Base-by-base conservation (phyloP, 2,888 invertebrate species). In the Trichopoda pennipes region DNA sequence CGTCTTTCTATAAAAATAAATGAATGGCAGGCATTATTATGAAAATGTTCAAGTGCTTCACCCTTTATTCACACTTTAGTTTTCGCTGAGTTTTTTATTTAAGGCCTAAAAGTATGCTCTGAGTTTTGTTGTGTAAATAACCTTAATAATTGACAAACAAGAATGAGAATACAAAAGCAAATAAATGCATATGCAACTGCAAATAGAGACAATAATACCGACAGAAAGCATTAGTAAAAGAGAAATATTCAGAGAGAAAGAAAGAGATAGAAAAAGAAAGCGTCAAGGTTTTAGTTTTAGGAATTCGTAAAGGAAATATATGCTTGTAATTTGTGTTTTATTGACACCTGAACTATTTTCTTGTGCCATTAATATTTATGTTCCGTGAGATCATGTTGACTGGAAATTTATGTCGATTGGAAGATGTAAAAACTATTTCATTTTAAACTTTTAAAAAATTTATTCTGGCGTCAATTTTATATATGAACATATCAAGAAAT, bases 91-190 rank as follows among this genome's bases (percentile, higher is more conserved):
- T 58, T 61, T 55, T 47, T 28, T 6, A 47, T 1, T 32, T 32
- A 80, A 38, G 10, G 17, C 42, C 44, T 51, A 47, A 64, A 80
- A 70, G 58, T 60, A 80, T 80, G 64, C 72, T 64, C 66, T 42
- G 51, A 44, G 12, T 66, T 75, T 10, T 19, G 19, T 72, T 64
- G 23, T 74, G 10, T 55, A 32, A 49, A 51, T 23, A 23, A 4
- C 1, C 23, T 63, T 61, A 56, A 51, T 49, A 75, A 56, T 56
- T 75, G 28, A 28, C 28, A 28, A 51, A 66, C 70, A 60, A 61
- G 55, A 42, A 19, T 44, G 19, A n/a, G 35, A 69, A 69, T 61
- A 78, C 17, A 74, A 63, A 69, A 9, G n/a, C 56, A 56, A 49
- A 64, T 42, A 28, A 56, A 44, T 55, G 38, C 9, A 21, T 16